These are phyloP conservation scores for Peromyscus californicus DNA, from an alignment of 2,113 vertebrate genomes.

Conservation along the genomic window DNA sequence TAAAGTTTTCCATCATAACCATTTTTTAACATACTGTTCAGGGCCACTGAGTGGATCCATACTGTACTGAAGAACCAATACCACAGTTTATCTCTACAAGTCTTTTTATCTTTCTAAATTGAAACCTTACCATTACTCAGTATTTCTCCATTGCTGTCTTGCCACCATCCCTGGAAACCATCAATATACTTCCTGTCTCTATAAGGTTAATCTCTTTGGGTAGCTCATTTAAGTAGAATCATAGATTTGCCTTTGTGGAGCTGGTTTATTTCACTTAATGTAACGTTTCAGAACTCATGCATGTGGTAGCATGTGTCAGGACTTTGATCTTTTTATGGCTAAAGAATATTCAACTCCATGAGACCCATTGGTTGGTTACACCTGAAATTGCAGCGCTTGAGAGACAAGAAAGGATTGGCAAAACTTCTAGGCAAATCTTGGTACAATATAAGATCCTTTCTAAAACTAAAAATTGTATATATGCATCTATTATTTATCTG, in stretches of 20 bases:
- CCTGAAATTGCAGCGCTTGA: background rate
- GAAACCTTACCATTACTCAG: background rate
- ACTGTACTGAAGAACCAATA: background rate
- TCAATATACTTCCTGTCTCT: background rate
- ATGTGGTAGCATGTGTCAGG: background rate
- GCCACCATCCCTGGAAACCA: background rate
- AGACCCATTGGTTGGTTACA: background rate
- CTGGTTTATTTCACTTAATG: constrained; percentile 19
- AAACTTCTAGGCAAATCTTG: background rate
- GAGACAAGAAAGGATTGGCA: too few species aligned
- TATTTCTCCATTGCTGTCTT: background rate
- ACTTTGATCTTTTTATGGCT: background rate
- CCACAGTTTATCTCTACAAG: background rate
- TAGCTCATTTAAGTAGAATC: background rate
- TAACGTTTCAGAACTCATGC: background rate
- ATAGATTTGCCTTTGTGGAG: background rate
- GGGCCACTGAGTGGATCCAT: background rate
- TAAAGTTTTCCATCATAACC: background rate
- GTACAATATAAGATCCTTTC: background rate
- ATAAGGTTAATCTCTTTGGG: background rate
- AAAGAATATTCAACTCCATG: background rate
- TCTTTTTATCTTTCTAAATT: background rate
- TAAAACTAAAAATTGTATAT: background rate
- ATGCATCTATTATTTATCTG: background rate
- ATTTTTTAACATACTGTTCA: background rate